phyloP scores from a whole-genome alignment of 2,888 invertebrate genomes.

The Chrysopilus asiliformis region DNA sequence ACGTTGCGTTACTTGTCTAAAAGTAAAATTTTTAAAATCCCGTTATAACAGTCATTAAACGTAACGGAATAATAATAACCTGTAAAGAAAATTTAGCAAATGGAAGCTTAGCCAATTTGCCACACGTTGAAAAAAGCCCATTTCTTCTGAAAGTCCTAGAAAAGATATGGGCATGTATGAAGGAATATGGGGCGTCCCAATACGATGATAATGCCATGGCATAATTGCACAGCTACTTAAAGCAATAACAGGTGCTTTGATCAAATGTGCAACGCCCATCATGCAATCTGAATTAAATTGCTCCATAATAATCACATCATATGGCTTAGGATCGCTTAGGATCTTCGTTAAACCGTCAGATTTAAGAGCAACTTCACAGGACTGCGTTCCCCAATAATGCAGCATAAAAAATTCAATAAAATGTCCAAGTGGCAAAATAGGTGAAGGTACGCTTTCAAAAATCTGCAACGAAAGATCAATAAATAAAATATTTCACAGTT shows the following conservation, averaged over 20 bases:
- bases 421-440: neutral
- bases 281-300: slow-evolving; percentile 57
- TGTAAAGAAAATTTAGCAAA: slow-evolving; percentile 20
- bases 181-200: slow-evolving; percentile 42
- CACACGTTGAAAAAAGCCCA: slow-evolving; percentile 33
- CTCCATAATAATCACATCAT: slow-evolving; percentile 52
- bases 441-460: neutral
- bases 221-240: slow-evolving; percentile 44
- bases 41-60: neutral
- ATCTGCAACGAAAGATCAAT: too few relatives aligned
- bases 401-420: slow-evolving; percentile 23
- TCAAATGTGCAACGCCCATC: slow-evolving; percentile 46
- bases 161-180: slow-evolving; percentile 42
- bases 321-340: slow-evolving; percentile 33
- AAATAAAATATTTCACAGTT: neutral
- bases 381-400: slow-evolving; percentile 22
- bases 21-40: slow-evolving; percentile 1
- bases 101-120: slow-evolving; percentile 32
- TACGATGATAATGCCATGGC: slow-evolving; percentile 43
- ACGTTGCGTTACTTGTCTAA: slow-evolving; percentile 25
- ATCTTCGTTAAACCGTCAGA: slow-evolving; percentile 22
- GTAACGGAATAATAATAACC: slow-evolving; percentile 15
- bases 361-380: slow-evolving; percentile 22
- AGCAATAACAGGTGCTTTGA: slow-evolving; percentile 44
- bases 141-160: slow-evolving; percentile 31